Evolutionary conservation across 2,797 vertebrate species (phyloP), one percentile per base, ranked within the genome.

Genomic region (Orestias chungarensis): DNA sequence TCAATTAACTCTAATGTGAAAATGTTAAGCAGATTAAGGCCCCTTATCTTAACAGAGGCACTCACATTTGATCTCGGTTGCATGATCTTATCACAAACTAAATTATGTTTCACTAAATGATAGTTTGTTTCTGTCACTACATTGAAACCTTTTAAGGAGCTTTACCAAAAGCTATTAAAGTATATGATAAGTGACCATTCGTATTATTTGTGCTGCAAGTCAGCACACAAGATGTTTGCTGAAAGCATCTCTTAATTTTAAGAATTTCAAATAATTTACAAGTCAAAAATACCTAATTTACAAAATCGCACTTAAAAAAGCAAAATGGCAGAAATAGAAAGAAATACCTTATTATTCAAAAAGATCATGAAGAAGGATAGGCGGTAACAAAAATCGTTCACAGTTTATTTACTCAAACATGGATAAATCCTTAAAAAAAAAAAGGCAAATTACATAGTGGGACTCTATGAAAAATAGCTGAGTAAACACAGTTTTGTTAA

Each of bases 401-500:
- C 47, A 69, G 64, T 71, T n/a, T 55, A 18, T 42, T 71, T 61
- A 18, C 70, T 50, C 43, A 23, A 66, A 9, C 4, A 68, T 57
- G 35, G 70, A 3, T 40, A 77, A 57, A 57, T 49, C 27, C 4
- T 40, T 40, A 6, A 23, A 3, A 40, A 40, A 62, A 40, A 14
- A 62, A 62, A 40, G 11, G 35, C 38, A 52, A 40, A 50, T 49
- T 40, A 35, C 33, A 61, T 25, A 20, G 25, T 62, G 35, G 43
- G 33, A 7, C 29, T 50, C 20, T 3, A 25, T 20, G 5, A 74
- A 64, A 38, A 29, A 67, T 35, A 35, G 38, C 23, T 70, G 31
- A 76, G 85, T 82, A 89, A 82, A 85, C 77, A 82, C 65, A 67
- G 66, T 31, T 62, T 73, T 85, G 81, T 87, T 87, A 84, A 88